A percentile compares a stretch with the other conserved stretches of the same genome.
phyloP scores from a whole-genome alignment of 2,797 vertebrate genomes.

The Tympanoctomys barrerae region DNA sequence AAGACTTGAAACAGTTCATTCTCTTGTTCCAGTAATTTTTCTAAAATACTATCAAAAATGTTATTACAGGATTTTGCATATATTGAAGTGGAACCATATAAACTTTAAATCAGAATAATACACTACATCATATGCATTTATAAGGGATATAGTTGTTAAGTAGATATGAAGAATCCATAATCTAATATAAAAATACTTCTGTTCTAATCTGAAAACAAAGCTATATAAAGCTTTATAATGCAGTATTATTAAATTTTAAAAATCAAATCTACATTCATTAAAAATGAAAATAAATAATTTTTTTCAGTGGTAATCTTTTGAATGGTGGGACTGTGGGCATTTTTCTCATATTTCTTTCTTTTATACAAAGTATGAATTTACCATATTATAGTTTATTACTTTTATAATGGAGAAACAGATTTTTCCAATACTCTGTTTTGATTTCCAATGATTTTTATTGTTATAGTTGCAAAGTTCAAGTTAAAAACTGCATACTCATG shows the following conservation, averaged over 20 bases:
- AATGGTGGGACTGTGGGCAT: neutral
- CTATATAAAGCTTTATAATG: slow-evolving; percentile 38
- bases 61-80: slow-evolving; percentile 56
- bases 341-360: slow-evolving; percentile 34
- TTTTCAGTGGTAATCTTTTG: neutral
- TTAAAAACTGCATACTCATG: neutral
- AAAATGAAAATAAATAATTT: neutral
- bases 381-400: neutral
- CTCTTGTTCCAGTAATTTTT: neutral
- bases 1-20: slow-evolving; percentile 13
- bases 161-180: slow-evolving; percentile 52
- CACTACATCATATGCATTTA: neutral
- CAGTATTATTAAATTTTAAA: slow-evolving; percentile 51
- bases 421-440: neutral
- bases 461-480: neutral
- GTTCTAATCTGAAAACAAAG: slow-evolving; percentile 45
- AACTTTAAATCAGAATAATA: slow-evolving; percentile 37
- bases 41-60: neutral
- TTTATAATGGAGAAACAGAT: neutral
- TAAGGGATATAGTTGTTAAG: slow-evolving; percentile 53
- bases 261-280: neutral
- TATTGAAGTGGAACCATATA: neutral
- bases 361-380: neutral
- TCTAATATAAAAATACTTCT: slow-evolving; percentile 54
- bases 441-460: neutral